Percentiles rank a stretch among this genome's conserved stretches.
phyloP scores from a whole-genome alignment of 2,888 invertebrate species.

The Aphidoletes aphidimyza region DNA sequence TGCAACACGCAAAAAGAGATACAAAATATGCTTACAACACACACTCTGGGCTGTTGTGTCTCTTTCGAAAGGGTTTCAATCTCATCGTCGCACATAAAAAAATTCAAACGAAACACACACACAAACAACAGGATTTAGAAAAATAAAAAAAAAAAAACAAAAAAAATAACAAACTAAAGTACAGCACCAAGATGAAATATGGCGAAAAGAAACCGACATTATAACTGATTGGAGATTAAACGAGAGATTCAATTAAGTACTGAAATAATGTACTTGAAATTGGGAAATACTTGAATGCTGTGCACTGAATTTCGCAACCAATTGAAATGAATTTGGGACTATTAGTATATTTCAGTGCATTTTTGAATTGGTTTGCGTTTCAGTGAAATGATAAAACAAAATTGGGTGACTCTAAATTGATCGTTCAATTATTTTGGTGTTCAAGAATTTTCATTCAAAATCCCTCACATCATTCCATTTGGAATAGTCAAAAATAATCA shows the following conservation, averaged over 20 bases:
- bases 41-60: not conserved
- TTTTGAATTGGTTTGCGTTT: no score
- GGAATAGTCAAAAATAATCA: not conserved
- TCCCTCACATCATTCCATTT: not conserved
- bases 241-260: not conserved
- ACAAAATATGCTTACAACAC: constrained; percentile 4
- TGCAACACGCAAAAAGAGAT: constrained; percentile 20
- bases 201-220: not conserved
- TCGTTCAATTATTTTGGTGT: no score
- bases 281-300: no score
- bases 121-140: no score
- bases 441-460: no score
- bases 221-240: constrained; percentile 13
- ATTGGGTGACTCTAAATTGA: no score
- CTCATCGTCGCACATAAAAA: not conserved
- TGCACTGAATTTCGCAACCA: no score
- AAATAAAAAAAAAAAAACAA: not conserved
- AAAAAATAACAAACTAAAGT: not conserved
- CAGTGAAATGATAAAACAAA: no score
- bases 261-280: not conserved
- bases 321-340: not conserved
- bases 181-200: not conserved
- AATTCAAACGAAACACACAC: not conserved
- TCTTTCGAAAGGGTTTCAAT: constrained; percentile 34
- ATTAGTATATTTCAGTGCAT: no score